Evolutionary conservation across 2,888 invertebrate genomes (phyloP), one percentile per base, ranked within the genome.

Genomic region (Xanthorhoe spadicearia): DNA sequence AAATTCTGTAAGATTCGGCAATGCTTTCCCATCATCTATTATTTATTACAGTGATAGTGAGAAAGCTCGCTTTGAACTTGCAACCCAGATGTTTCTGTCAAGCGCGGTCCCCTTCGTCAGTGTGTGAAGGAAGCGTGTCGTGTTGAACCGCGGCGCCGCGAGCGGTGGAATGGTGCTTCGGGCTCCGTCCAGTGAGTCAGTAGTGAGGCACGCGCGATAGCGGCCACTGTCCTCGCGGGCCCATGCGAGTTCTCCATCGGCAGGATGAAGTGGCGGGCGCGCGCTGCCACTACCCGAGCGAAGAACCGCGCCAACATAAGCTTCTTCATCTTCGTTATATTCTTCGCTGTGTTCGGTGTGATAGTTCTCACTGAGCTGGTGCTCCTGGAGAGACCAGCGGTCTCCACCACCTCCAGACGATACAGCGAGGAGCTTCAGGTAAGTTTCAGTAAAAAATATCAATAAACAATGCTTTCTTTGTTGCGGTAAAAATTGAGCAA

Each of bases 311-410:
- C 97, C 76, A 96, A 97, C 86, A 96, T 97, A 95, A 97, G 97
- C 82, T 97, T 98, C 92, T 96, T 97, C 90, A 96, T 98, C 86
- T 97, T 98, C 72, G 95, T 98, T 77, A 97, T 97, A 94, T 98
- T 98, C 89, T 97, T 98, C 88, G 96, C 96, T 50, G 96, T 98
- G 66, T 98, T 98, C 85, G 97, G 97, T 54, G 94, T 97, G 78
- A 98, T 98, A 81, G 96, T 98, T 69, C 94, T 98, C 75, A 97
- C 97, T 70, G 97, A 98, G 91, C 96, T 97, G 78, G 94, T 97
- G 82, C 88, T 87, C 69, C 90, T 91, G 77, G 93, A 93, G 74
- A 87, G 92, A 56, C 92, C 92, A 70, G 94, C 94, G 94, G 77
- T 96, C 94, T 89, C 96, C 1, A 82, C 83, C 43, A 76, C 84